These are phyloP conservation scores for Crocuta crocuta DNA, from an alignment of 2,113 vertebrate genomes.

Conservation along the genomic window DNA sequence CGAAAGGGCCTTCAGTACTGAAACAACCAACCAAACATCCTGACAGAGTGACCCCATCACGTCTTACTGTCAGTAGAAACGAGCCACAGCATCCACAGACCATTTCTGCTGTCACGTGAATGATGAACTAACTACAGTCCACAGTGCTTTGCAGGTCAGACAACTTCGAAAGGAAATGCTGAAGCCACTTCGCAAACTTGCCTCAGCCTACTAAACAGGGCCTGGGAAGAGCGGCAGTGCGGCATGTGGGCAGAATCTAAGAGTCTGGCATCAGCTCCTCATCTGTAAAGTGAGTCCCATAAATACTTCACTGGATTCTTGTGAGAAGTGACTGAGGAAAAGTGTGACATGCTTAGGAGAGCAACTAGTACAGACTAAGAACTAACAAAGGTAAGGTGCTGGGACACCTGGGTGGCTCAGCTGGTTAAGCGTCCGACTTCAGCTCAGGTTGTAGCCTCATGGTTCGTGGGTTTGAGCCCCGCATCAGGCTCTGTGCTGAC, in stretches of 20 bases:
- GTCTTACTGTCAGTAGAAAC: not conserved
- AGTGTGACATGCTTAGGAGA: not conserved
- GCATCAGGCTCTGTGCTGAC: too few species aligned
- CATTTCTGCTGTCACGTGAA: not conserved
- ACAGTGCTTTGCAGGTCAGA: not conserved
- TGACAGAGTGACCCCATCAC: not conserved
- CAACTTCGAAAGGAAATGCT: constrained; percentile 13
- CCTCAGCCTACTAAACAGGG: not conserved
- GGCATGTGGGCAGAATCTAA: not conserved
- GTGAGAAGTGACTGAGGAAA: not conserved
- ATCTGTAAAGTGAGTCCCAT: constrained; percentile 10
- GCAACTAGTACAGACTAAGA: not conserved
- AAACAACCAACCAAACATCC: constrained; percentile 27
- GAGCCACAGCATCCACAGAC: not conserved
- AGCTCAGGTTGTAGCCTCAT: too few species aligned
- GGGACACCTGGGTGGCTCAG: too few species aligned
- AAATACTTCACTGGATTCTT: not conserved
- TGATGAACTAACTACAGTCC: not conserved
- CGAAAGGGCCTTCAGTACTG: not conserved
- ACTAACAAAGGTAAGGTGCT: not conserved
- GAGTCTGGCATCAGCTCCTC: not conserved
- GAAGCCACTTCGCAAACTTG: not conserved
- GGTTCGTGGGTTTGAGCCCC: too few species aligned
- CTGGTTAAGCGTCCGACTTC: too few species aligned
- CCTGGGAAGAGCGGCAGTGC: not conserved